Evolutionary conservation across 2,113 vertebrate species (phyloP), one percentile per base, ranked within the genome.

Genomic region (Oncorhynchus mykiss): DNA sequence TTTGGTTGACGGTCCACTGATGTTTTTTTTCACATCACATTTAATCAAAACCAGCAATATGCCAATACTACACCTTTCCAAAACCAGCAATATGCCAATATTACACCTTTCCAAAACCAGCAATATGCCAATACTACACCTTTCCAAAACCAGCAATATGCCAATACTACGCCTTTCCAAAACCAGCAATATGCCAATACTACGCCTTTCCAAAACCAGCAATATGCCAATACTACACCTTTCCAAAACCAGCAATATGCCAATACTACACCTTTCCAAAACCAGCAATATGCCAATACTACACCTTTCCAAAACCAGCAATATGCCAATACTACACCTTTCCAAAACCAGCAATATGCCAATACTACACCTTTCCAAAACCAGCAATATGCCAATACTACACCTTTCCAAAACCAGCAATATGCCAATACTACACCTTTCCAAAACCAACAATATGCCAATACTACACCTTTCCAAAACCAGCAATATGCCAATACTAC

Each of bases 1-100:
- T 78, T 71, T 78, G 74, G 45, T 82, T 83, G 77, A 78, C 80
- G 74, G 70, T 64, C 72, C 24, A 62, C 39, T 45, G 11, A 69
- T 82, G 80, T 85, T 87, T 80, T 82, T 84, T 82, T 84, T 79
- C 27, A 77, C 71, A 60, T 71, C 51, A 71, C 74, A 87, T 85
- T 18, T 86, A 84, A 89, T 85, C 67, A 57, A 84, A 82, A 85
- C 54, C 84, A 88, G 76, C n/a, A 73, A 49, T 11, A 1, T 69
- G 12, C 67, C 27, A 27, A n/a, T n/a, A n/a, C n/a, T n/a, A n/a
- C n/a, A n/a, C n/a, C n/a, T n/a, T n/a, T n/a, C n/a, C n/a, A n/a
- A n/a, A n/a, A n/a, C n/a, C n/a, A n/a, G n/a, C 24, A 25, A 25
- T 25, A 25, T 25, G 24, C 66, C 5, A 5, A 48, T 65, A 57